phyloP scores from a whole-genome alignment of 2,113 vertebrate species.

The Emydura subglobosa region DNA sequence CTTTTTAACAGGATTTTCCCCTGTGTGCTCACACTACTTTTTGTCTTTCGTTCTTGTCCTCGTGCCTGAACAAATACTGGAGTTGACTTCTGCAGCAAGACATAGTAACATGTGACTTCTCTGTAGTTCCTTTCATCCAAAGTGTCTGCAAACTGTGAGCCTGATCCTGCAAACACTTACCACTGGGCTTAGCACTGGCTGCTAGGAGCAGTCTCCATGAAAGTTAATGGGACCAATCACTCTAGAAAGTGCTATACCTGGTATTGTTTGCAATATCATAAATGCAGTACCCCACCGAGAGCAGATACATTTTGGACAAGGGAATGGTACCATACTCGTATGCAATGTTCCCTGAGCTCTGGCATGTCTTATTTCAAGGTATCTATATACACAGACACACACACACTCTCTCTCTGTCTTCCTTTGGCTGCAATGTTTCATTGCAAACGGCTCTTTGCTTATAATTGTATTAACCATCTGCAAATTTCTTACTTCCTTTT shows the following conservation, averaged over 20 bases:
- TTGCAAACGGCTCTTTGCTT: background rate
- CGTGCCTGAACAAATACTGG: constrained; percentile 66
- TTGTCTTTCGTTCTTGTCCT: constrained; percentile 67
- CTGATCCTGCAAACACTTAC: constrained; percentile 25
- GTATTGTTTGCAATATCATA: constrained; percentile 10
- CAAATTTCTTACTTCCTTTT: background rate
- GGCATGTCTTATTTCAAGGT: background rate
- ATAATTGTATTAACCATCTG: background rate
- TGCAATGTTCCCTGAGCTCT: background rate
- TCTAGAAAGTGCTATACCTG: background rate
- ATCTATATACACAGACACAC: background rate
- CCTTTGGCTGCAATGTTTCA: background rate
- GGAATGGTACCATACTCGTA: background rate
- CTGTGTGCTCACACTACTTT: constrained; percentile 60
- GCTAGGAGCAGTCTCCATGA: constrained; percentile 15
- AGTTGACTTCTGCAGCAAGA: constrained; percentile 67
- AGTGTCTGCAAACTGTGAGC: constrained; percentile 24
- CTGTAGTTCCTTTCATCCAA: constrained; percentile 68
- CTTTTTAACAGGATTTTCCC: constrained; percentile 55
- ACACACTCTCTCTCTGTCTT: background rate
- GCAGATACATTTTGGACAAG: background rate
- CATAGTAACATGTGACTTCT: constrained; percentile 74
- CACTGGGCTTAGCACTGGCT: constrained; percentile 2
- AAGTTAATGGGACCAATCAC: background rate
- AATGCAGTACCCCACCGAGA: background rate